Conservation (phyloP, 2,797 vertebrate genomes). For the Crypturellus tataupa region DNA sequence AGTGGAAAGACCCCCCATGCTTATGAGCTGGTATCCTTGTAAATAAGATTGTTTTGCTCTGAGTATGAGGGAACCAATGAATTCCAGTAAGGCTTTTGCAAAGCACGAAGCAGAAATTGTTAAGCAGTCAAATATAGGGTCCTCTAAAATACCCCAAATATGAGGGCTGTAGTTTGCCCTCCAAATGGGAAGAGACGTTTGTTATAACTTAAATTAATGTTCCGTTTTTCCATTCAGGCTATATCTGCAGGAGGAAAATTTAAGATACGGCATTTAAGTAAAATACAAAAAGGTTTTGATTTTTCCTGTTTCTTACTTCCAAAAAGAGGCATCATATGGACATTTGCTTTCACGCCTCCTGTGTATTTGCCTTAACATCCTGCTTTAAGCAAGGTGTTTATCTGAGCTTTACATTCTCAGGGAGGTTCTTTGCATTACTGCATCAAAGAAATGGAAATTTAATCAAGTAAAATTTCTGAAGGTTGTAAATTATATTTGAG, state of each 20-base stretch:
- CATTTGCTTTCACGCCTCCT: neutral
- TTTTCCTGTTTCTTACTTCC: neutral
- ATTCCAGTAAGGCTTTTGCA: neutral
- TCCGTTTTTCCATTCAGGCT: neutral
- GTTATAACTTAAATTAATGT: neutral
- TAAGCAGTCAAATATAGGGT: neutral
- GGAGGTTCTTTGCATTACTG: neutral
- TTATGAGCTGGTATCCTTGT: neutral
- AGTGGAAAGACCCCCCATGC: neutral
- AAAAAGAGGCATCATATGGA: neutral
- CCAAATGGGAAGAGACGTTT: neutral
- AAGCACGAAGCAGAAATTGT: neutral
- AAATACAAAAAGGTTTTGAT: neutral
- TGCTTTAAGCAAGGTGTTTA: rapidly evolving
- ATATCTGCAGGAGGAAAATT: neutral
- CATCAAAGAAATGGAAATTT: neutral
- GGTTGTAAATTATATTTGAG: neutral
- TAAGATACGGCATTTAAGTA: neutral
- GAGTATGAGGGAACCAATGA: neutral
- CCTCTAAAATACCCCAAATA: neutral
- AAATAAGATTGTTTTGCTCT: neutral
- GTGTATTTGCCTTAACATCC: neutral
- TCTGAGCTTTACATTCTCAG: neutral
- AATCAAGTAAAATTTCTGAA: neutral
- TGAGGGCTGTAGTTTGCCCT: neutral